Evolutionary conservation across 1,140 invertebrate species (phyloP).

Genomic region (Lordiphosa collinella): DNA sequence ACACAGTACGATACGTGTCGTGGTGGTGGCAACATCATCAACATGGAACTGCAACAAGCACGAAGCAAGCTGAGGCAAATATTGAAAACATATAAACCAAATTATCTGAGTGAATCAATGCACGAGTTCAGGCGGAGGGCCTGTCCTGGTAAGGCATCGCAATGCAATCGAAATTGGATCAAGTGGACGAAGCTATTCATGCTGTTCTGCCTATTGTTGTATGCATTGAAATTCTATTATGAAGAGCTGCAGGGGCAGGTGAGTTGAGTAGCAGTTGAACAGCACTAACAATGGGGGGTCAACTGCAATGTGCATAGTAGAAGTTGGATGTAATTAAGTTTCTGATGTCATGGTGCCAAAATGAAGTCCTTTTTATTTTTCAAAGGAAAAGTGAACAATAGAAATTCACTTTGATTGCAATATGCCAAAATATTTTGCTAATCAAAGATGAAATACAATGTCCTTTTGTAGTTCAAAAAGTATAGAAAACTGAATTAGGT

Average conservation of each 20-base stretch:
- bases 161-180: not conserved
- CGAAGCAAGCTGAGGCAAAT: constrained; percentile 32
- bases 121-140: constrained; percentile 9
- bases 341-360: too few species aligned
- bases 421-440: too few species aligned
- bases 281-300: too few species aligned
- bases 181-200: constrained; percentile 18
- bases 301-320: too few species aligned
- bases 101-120: constrained; percentile 7
- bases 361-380: too few species aligned
- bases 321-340: too few species aligned
- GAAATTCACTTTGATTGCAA: too few species aligned
- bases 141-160: not conserved
- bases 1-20: constrained; percentile 28
- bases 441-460: too few species aligned
- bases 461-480: not conserved
- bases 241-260: constrained; percentile 50
- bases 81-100: constrained; percentile 21
- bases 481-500: not conserved
- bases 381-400: too few species aligned
- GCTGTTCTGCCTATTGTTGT: constrained; percentile 3
- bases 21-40: constrained; percentile 29
- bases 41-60: constrained; percentile 30
- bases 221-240: constrained; percentile 32
- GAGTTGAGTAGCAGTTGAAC: not conserved